Evolutionary conservation across 2,888 invertebrate species (phyloP).

Genomic region (Pelosia muscerda): DNA sequence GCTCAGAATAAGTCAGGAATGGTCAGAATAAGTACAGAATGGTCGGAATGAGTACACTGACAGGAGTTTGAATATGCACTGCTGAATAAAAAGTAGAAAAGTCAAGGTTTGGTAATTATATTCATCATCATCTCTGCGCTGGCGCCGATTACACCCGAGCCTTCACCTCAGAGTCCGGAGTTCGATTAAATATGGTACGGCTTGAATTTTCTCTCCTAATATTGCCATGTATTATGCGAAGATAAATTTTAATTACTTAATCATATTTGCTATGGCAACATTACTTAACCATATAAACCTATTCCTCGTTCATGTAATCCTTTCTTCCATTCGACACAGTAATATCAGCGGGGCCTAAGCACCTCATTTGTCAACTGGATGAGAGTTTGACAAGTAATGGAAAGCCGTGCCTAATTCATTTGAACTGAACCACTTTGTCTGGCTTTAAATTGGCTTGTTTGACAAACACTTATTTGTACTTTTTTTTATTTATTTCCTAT

Average conservation of each 20-base stretch:
- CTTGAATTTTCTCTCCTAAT: too few relatives aligned
- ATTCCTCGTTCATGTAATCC: neutral
- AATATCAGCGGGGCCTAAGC: conserved; percentile 19
- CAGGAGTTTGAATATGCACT: too few relatives aligned
- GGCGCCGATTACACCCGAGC: too few relatives aligned
- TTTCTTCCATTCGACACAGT: conserved; percentile 1
- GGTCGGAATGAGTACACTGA: too few relatives aligned
- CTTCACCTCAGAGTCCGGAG: too few relatives aligned
- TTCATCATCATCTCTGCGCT: too few relatives aligned
- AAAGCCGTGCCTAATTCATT: conserved; percentile 12
- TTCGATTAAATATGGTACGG: too few relatives aligned
- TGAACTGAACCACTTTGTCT: conserved; percentile 10
- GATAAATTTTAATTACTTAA: neutral
- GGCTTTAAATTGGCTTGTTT: conserved; percentile 6
- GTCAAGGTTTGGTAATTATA: too few relatives aligned
- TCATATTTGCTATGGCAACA: neutral
- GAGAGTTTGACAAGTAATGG: conserved; percentile 20
- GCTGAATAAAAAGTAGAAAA: too few relatives aligned
- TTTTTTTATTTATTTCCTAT: neutral
- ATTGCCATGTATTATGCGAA: too few relatives aligned
- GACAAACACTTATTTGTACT: conserved; percentile 7
- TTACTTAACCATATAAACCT: neutral
- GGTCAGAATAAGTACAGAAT: too few relatives aligned
- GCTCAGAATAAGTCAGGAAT: too few relatives aligned
- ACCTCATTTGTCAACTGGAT: conserved; percentile 30